A percentile compares a stretch with the other conserved stretches of the same genome.
Conservation (phyloP, 1,140 invertebrate species). For the Aphelenchoides fujianensis region DNA sequence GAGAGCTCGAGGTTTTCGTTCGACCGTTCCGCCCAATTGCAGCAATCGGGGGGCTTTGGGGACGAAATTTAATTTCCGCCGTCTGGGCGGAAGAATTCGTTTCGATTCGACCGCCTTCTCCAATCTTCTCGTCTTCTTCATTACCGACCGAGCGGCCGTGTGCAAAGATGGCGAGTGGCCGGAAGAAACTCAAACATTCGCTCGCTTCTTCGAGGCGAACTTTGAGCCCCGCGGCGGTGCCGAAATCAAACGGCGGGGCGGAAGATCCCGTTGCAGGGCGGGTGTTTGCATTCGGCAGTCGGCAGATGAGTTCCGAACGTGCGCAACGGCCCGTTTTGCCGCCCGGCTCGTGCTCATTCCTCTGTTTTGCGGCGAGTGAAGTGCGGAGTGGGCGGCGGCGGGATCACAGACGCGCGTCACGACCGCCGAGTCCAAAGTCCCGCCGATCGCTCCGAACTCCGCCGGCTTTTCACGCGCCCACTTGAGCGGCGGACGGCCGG, state of each 20-base stretch:
- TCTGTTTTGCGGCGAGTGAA: too few relatives aligned
- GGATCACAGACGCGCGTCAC: too few relatives aligned
- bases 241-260: background rate
- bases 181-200: background rate
- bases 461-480: too few relatives aligned
- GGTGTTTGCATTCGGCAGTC: background rate
- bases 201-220: background rate
- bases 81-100: background rate
- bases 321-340: background rate
- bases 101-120: background rate
- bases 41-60: background rate
- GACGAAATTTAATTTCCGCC: background rate
- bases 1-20: too few relatives aligned
- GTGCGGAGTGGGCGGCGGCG: too few relatives aligned
- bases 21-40: background rate
- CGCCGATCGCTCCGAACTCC: too few relatives aligned
- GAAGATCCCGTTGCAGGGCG: background rate
- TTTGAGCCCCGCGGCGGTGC: background rate
- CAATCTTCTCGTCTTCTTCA: background rate
- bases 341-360: too few relatives aligned
- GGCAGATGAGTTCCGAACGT: background rate
- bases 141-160: background rate
- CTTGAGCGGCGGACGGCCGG: too few relatives aligned
- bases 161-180: background rate
- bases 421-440: too few relatives aligned